These are phyloP conservation scores for Channa maculata DNA, from an alignment of 2,113 vertebrate species.

Conservation along the genomic window DNA sequence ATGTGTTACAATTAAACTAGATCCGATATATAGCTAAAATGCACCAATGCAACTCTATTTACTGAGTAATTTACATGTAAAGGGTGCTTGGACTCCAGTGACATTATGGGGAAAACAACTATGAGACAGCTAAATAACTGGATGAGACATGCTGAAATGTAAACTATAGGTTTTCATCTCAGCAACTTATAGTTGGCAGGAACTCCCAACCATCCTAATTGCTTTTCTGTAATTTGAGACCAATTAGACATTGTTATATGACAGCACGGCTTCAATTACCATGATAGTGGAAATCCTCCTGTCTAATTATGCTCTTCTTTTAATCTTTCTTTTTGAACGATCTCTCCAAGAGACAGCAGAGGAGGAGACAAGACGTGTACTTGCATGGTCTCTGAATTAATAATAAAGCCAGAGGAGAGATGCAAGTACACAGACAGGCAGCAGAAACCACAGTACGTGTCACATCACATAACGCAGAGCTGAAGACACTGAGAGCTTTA, in stretches of 20 bases:
- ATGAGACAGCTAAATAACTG: neutral
- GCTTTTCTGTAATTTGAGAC: constrained; percentile 65
- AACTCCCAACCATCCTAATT: constrained; percentile 44
- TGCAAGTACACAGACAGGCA: constrained; percentile 64
- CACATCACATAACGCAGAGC: constrained; percentile 69
- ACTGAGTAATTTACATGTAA: constrained; percentile 4
- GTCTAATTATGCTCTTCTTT: constrained; percentile 75
- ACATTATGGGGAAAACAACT: constrained; percentile 12
- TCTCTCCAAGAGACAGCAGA: constrained; percentile 52
- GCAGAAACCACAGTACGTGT: constrained; percentile 65
- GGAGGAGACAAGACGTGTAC: constrained; percentile 60
- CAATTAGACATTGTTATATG: constrained; percentile 74
- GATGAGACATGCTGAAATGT: too few relatives aligned
- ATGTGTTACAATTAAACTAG: constrained; percentile 1
- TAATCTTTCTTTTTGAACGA: constrained; percentile 65
- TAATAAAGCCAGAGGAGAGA: constrained; percentile 74
- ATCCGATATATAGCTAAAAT: constrained; percentile 17
- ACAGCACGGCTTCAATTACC: constrained; percentile 71
- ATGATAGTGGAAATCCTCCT: constrained; percentile 61
- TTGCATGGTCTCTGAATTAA: constrained; percentile 75
- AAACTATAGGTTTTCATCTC: too few relatives aligned
- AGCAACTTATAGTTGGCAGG: constrained; percentile 61
- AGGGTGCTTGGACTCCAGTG: neutral
- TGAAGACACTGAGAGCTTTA: constrained; percentile 68
- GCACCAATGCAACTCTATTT: constrained; percentile 13